Conservation (phyloP, 2,113 vertebrate genomes). For the Neogobius melanostomus region DNA sequence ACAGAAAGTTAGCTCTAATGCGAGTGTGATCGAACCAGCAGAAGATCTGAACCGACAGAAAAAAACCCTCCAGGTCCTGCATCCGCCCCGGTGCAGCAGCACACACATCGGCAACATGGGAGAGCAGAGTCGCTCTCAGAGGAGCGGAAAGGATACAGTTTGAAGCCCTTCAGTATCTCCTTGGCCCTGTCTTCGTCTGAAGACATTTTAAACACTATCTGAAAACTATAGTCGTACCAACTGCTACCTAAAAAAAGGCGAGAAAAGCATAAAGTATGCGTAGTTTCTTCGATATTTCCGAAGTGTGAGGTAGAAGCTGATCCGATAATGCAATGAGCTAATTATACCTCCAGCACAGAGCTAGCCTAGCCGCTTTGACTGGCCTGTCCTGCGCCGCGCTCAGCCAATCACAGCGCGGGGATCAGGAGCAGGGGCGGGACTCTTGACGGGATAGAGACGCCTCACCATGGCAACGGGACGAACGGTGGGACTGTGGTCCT, state of each 20-base stretch:
- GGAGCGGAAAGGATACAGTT: conserved; percentile 78
- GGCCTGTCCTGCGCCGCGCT: background rate
- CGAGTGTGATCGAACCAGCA: conserved; percentile 19
- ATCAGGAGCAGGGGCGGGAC: conserved; percentile 36
- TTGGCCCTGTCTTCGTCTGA: conserved; percentile 82
- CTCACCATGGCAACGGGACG: conserved; percentile 73
- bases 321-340: conserved; percentile 77
- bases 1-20: background rate
- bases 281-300: conserved; percentile 20
- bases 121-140: background rate
- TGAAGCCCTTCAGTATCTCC: conserved; percentile 82
- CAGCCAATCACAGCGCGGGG: conserved; percentile 54
- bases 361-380: conserved; percentile 24
- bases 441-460: conserved; percentile 51
- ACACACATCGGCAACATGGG: background rate
- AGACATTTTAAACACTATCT: conserved; percentile 72
- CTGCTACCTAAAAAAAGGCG: background rate
- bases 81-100: background rate
- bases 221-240: conserved; percentile 38
- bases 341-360: conserved; percentile 67
- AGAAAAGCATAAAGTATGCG: conserved; percentile 25
- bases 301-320: conserved; percentile 59
- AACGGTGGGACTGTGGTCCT: no score
- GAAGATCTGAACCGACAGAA: conserved; percentile 10
- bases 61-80: background rate